Evolutionary conservation across 2,797 vertebrate genomes (phyloP).

Genomic region (Sebastes glaucus): DNA sequence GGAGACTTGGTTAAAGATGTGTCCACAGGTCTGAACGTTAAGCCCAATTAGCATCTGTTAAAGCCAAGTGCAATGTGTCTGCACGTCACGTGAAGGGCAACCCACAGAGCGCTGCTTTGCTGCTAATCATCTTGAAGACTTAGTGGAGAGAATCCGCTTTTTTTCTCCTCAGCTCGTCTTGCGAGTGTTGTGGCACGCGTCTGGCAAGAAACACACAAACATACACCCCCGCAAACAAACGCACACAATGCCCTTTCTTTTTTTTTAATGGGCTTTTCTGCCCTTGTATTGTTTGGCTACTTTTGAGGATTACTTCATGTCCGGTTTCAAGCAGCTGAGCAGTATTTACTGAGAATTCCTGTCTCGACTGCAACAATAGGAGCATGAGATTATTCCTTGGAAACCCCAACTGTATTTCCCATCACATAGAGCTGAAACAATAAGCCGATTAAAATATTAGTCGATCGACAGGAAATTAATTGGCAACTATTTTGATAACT

Average conservation of each 20-base stretch:
- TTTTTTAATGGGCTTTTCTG: not conserved
- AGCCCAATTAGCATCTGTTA: conserved; percentile 67
- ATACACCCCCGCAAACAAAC: conserved; percentile 38
- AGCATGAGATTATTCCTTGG: conserved; percentile 6
- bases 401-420: not conserved
- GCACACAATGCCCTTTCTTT: conserved; percentile 17
- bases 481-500: not conserved
- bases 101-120: conserved; percentile 59
- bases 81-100: conserved; percentile 72
- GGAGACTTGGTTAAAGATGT: conserved; percentile 15
- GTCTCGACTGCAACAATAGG: conserved; percentile 13
- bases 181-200: conserved; percentile 26
- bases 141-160: conserved; percentile 70
- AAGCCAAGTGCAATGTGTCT: conserved; percentile 73
- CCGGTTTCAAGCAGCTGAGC: conserved; percentile 24
- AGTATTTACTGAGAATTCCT: conserved; percentile 23
- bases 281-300: conserved; percentile 23
- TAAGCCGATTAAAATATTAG: not conserved
- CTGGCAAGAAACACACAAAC: conserved; percentile 50
- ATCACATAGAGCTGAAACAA: not conserved
- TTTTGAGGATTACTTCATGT: conserved; percentile 41
- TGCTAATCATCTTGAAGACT: conserved; percentile 77
- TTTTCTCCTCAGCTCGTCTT: conserved; percentile 49
- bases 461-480: not conserved
- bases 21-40: conserved; percentile 44